Evolutionary conservation across 2,797 vertebrate genomes (phyloP).

Genomic region (Clarias laeviceps): DNA sequence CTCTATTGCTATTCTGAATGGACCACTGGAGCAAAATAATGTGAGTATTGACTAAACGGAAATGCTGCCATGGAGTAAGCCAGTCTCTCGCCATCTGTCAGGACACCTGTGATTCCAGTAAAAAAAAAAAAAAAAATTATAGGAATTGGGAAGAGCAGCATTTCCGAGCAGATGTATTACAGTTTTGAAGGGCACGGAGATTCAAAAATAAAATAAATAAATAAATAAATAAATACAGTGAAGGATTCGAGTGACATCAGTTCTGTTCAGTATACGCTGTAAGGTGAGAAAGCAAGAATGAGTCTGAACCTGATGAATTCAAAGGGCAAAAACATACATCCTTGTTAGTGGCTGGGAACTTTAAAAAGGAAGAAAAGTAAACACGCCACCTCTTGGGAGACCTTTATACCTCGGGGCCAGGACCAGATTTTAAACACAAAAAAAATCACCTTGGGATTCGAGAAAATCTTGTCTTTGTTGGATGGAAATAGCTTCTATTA

Average conservation of each 20-base stretch:
- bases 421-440: not conserved
- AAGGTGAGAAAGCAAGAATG: not conserved
- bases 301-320: not conserved
- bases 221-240: not conserved
- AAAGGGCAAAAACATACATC: not conserved
- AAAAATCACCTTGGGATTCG: not conserved
- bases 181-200: not conserved
- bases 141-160: not conserved
- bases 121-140: not conserved
- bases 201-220: not conserved
- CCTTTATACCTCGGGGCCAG: not conserved
- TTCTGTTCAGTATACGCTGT: not conserved
- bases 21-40: slow-evolving; percentile 35
- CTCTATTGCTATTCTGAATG: not conserved
- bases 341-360: not conserved
- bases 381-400: not conserved
- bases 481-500: not conserved
- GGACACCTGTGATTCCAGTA: slow-evolving; percentile 22
- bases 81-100: slow-evolving; percentile 40
- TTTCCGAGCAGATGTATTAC: not conserved
- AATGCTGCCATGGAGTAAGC: slow-evolving; percentile 7
- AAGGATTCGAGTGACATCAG: not conserved
- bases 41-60: slow-evolving; percentile 42
- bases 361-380: not conserved
- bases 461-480: not conserved